A percentile compares a stretch with the other conserved stretches of the same genome.
Conservation (phyloP, 37 sponge, comb jelly and placozoan species). For the Agelas oroides region DNA sequence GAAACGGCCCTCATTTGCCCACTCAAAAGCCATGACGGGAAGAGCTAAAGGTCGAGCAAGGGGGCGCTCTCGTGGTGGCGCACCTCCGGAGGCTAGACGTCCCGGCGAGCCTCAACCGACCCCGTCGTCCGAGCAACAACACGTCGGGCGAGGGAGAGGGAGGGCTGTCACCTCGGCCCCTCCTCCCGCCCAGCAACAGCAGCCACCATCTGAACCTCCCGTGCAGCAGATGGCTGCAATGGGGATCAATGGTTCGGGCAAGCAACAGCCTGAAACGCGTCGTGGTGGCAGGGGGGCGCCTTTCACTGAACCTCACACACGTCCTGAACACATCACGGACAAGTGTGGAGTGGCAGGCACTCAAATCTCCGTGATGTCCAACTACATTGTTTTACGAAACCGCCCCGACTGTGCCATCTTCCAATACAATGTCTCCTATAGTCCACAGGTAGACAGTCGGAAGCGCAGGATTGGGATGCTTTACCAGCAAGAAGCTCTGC, state of each 20-base stretch:
- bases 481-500: slow-evolving; percentile 53
- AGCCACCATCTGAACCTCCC: background rate
- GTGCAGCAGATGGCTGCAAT: slow-evolving; percentile 38
- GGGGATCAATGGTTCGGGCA: background rate
- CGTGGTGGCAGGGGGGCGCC: slow-evolving; percentile 25
- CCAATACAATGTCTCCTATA: slow-evolving; percentile 89
- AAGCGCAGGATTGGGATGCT: slow-evolving; percentile 60
- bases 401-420: slow-evolving; percentile 76
- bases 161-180: slow-evolving; percentile 34
- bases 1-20: too few relatives aligned
- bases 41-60: slow-evolving; percentile 57
- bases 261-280: background rate
- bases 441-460: slow-evolving; percentile 72
- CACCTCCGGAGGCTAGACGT: slow-evolving; percentile 19
- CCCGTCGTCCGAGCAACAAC: slow-evolving; percentile 9
- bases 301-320: slow-evolving; percentile 46
- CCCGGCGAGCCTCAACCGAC: slow-evolving; percentile 49
- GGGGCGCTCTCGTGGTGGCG: slow-evolving; percentile 57
- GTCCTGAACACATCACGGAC: slow-evolving; percentile 79
- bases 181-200: background rate
- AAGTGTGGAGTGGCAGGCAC: slow-evolving; percentile 72
- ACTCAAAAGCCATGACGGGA: too few relatives aligned
- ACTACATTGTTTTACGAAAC: slow-evolving; percentile 73
- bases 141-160: slow-evolving; percentile 72
- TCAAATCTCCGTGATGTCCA: slow-evolving; percentile 55